phyloP scores from a whole-genome alignment of 2,888 invertebrate genomes.

The Tetragonisca angustula region DNA sequence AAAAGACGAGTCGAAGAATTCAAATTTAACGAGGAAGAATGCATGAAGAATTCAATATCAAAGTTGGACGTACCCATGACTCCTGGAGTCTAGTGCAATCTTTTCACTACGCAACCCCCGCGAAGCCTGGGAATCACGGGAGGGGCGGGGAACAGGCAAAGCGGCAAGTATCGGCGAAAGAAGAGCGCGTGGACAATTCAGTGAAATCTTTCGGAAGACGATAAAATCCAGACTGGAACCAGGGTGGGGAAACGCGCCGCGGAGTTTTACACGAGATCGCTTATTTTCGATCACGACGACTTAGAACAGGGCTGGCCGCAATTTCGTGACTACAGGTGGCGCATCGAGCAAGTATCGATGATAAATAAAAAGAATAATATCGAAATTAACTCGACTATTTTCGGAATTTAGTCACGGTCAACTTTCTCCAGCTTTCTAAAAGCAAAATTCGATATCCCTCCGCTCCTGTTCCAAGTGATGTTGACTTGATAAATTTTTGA shows the following conservation, averaged over 20 bases:
- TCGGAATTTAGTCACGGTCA: no score
- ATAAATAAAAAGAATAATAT: no score
- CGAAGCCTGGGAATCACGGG: slow-evolving; percentile 22
- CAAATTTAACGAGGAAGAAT: slow-evolving; percentile 64
- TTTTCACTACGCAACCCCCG: slow-evolving; percentile 45
- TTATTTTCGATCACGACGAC: neutral
- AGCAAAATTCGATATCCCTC: no score
- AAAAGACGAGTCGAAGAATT: slow-evolving; percentile 58
- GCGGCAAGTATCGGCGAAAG: slow-evolving; percentile 29
- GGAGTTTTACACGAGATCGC: slow-evolving; percentile 5
- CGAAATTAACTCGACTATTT: no score
- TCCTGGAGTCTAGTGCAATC: slow-evolving; percentile 54
- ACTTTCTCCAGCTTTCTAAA: no score
- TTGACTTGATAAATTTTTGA: no score
- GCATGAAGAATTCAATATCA: slow-evolving; percentile 62
- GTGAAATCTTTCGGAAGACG: slow-evolving; percentile 37
- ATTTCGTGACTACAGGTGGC: no score
- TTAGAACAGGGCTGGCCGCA: no score
- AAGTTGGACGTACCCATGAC: slow-evolving; percentile 59
- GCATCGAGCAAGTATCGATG: no score
- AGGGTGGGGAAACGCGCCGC: neutral
- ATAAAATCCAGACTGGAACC: slow-evolving; percentile 36
- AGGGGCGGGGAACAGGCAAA: neutral
- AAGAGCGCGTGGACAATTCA: slow-evolving; percentile 35
- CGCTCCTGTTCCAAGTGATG: no score